Evolutionary conservation across 2,797 vertebrate species (phyloP).

Genomic region (Chromis chromis): DNA sequence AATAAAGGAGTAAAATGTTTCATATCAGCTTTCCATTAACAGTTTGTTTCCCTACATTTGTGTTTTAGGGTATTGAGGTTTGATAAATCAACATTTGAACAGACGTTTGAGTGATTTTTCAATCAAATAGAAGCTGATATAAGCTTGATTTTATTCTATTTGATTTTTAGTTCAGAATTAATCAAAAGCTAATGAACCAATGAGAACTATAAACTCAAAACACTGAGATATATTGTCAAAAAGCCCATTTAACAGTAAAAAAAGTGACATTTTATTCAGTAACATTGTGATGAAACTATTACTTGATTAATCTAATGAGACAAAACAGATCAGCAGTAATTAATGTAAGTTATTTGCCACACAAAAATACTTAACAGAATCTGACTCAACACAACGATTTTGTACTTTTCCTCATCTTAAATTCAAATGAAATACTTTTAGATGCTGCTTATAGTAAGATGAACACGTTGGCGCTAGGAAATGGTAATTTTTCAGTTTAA

Average conservation of each 20-base stretch:
- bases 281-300: background rate
- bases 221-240: background rate
- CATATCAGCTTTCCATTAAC: no score
- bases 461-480: background rate
- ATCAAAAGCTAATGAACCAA: background rate
- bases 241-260: background rate
- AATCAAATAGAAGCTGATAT: no score
- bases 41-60: no score
- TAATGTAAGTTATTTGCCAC: background rate
- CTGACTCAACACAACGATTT: background rate
- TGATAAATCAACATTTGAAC: no score
- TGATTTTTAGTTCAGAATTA: background rate
- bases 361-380: background rate
- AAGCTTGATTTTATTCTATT: no score
- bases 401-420: background rate
- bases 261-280: slow-evolving; percentile 2
- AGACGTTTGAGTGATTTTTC: no score
- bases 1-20: no score
- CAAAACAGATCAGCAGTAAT: background rate
- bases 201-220: background rate
- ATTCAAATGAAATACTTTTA: background rate
- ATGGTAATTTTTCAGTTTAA: background rate
- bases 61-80: no score
- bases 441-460: background rate
- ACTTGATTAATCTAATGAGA: background rate